Percentiles rank a stretch among this genome's conserved stretches.
Conservation (phyloP, 2,113 vertebrate genomes). For the Pionites leucogaster region DNA sequence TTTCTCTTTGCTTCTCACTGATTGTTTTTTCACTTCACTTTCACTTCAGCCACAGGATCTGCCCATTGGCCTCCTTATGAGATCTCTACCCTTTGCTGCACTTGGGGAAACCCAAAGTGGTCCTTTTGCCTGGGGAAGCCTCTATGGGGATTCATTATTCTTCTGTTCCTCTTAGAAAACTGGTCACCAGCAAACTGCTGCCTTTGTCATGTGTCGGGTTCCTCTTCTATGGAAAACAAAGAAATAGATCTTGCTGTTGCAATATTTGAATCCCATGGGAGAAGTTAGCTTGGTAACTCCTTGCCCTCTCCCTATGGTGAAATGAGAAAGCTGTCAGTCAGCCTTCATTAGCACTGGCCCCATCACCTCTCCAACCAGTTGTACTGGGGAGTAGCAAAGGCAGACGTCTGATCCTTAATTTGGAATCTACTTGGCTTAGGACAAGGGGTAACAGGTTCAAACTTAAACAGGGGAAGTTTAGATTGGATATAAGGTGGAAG, state of each 20-base stretch:
- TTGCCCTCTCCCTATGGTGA: neutral
- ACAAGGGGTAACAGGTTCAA: too few relatives aligned
- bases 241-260: neutral
- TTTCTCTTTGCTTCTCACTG: neutral
- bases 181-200: neutral
- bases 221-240: neutral
- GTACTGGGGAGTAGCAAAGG: neutral
- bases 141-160: neutral
- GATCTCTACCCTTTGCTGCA: neutral
- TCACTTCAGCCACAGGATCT: neutral
- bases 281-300: neutral
- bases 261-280: neutral
- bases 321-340: neutral
- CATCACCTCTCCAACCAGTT: neutral
- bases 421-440: neutral
- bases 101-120: neutral
- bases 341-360: neutral
- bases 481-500: too few relatives aligned
- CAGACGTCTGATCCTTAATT: rapidly evolving
- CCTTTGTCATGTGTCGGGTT: neutral
- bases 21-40: neutral
- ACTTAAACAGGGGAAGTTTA: too few relatives aligned
- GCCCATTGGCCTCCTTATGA: neutral
- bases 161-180: neutral
- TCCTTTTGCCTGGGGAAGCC: neutral